Evolutionary conservation across 2,888 invertebrate genomes (phyloP).

Genomic region (Amorpha juglandis): DNA sequence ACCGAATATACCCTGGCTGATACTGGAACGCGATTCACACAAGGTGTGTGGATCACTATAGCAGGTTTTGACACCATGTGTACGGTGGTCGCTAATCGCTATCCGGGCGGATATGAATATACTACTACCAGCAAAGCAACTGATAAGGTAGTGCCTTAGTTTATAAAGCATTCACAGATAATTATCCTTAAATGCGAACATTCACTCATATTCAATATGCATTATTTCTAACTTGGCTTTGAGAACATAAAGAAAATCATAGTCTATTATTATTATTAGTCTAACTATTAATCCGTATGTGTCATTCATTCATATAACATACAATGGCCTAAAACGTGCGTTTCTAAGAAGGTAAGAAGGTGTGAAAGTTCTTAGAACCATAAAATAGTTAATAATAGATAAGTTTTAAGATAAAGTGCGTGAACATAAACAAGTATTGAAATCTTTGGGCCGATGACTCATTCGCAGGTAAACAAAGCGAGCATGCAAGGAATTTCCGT

Average conservation of each 20-base stretch:
- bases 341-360: conserved; percentile 11
- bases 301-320: not conserved
- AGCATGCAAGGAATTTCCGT: conserved; percentile 32
- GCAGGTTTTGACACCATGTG: too few species aligned
- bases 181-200: too few species aligned
- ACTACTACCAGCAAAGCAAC: too few species aligned
- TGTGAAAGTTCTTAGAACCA: conserved; percentile 23
- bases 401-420: conserved; percentile 10
- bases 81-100: too few species aligned
- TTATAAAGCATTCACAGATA: too few species aligned
- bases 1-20: too few species aligned
- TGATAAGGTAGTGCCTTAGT: too few species aligned
- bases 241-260: too few species aligned
- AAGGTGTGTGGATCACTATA: too few species aligned
- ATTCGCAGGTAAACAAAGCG: conserved; percentile 28
- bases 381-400: conserved; percentile 19
- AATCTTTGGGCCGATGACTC: conserved; percentile 19
- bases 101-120: too few species aligned
- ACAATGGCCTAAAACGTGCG: not conserved
- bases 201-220: too few species aligned
- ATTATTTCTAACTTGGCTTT: not conserved
- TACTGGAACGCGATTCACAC: too few species aligned
- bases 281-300: not conserved
- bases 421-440: conserved; percentile 25
- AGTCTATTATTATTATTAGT: not conserved